Percentiles rank a stretch among this genome's conserved stretches.
phyloP scores from a whole-genome alignment of 2,797 vertebrate species.

The Ctenopoma kingsleyae region DNA sequence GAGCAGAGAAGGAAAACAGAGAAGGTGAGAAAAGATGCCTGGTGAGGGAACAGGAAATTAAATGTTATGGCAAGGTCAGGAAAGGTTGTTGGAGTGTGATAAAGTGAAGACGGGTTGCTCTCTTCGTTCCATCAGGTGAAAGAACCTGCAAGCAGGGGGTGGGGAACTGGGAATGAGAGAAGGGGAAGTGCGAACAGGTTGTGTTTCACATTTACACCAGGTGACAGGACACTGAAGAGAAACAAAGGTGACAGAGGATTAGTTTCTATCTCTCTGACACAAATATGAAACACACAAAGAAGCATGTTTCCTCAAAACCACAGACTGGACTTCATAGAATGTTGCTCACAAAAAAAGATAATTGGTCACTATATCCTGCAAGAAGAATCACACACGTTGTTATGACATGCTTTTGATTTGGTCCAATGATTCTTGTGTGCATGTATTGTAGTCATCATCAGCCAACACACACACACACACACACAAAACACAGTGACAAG shows the following conservation, averaged over 20 bases:
- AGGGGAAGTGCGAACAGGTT: constrained; percentile 21
- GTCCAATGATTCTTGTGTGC: background rate
- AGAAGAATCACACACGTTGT: too few species aligned
- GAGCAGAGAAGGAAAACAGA: background rate
- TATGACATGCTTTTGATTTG: too few species aligned
- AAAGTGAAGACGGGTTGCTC: constrained; percentile 10
- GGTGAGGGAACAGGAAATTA: constrained; percentile 17
- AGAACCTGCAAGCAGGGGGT: background rate
- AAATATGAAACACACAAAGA: background rate
- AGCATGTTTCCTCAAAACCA: too few species aligned
- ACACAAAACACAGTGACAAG: background rate
- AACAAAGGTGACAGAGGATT: constrained; percentile 11
- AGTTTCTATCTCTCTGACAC: background rate
- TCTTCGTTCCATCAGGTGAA: constrained; percentile 2
- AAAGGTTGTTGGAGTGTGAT: background rate
- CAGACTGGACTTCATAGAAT: background rate
- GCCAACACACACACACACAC: too few species aligned
- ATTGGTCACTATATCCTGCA: too few species aligned
- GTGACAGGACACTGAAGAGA: constrained; percentile 12
- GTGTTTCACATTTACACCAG: constrained; percentile 13
- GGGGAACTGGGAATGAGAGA: background rate
- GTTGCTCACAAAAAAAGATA: background rate
- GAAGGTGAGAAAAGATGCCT: background rate
- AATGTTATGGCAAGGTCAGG: constrained; percentile 15
- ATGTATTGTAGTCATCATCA: too few species aligned